phyloP scores from a whole-genome alignment of 2,888 invertebrate species.

The Tachina grossa region DNA sequence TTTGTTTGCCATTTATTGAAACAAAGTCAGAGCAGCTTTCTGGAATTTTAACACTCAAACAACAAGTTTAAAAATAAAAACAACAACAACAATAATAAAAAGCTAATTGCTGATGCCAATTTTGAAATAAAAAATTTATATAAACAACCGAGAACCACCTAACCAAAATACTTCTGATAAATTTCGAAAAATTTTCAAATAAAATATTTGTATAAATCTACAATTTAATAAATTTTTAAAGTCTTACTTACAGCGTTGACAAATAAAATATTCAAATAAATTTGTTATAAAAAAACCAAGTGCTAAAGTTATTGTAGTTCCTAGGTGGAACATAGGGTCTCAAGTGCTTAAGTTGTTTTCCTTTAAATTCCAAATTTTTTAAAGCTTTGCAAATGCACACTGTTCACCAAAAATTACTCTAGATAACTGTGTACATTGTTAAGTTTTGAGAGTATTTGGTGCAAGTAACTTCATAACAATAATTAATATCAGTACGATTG shows the following conservation, averaged over 20 bases:
- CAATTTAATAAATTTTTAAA: no score
- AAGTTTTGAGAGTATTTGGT: conserved; percentile 57
- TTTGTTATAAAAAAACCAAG: background rate
- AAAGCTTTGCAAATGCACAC: conserved; percentile 47
- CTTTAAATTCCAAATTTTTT: conserved; percentile 17
- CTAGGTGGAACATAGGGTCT: no score
- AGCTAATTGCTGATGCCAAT: no score
- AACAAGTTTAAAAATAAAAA: background rate
- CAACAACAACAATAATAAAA: no score
- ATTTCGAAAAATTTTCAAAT: no score
- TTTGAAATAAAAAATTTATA: no score
- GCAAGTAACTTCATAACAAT: background rate
- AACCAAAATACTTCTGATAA: no score
- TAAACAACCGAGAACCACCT: no score
- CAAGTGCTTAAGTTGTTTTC: background rate
- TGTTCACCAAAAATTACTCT: background rate
- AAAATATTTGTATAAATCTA: no score
- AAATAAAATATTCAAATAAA: no score
- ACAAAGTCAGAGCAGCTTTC: conserved; percentile 52
- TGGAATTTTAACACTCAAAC: conserved; percentile 19
- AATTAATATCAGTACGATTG: background rate
- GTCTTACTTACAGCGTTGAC: no score
- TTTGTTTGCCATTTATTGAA: conserved; percentile 23
- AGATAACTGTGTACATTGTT: conserved; percentile 55
- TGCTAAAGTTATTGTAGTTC: background rate